A percentile compares a stretch with the other conserved stretches of the same genome.
These are phyloP conservation scores for Heterodera carotae DNA, from an alignment of 1,140 invertebrate genomes.

Conservation along the genomic window DNA sequence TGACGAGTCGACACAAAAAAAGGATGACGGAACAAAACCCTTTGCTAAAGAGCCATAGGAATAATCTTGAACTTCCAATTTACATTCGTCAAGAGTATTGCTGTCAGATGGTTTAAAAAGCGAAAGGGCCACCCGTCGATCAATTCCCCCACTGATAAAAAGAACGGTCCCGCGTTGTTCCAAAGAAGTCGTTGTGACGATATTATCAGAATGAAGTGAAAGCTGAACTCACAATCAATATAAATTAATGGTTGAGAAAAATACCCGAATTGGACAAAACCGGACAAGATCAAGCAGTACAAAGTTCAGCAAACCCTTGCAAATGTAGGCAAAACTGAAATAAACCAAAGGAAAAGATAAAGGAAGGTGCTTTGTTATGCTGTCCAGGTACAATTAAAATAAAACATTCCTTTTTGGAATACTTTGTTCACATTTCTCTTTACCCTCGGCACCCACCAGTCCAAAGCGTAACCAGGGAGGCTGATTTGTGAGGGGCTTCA, in stretches of 20 bases:
- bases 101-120: background rate
- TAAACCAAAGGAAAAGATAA: background rate
- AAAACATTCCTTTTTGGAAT: no score
- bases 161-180: background rate
- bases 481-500: no score
- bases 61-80: background rate
- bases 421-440: no score
- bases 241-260: background rate
- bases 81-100: background rate
- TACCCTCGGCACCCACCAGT: no score
- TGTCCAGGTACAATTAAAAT: no score
- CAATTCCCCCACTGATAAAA: conserved; percentile 5
- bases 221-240: background rate
- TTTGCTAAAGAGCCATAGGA: background rate
- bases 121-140: background rate
- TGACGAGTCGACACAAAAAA: background rate
- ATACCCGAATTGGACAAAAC: background rate
- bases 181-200: background rate
- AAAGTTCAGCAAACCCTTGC: background rate
- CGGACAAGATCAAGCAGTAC: background rate
- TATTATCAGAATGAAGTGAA: conserved; percentile 15
- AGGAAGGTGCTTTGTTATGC: no score
- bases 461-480: no score
- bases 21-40: background rate
- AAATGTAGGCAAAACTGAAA: conserved; percentile 9